A percentile compares a stretch with the other conserved stretches of the same genome.
These are phyloP conservation scores for Vidua chalybeata DNA, from an alignment of 2,113 vertebrate genomes.

Conservation along the genomic window DNA sequence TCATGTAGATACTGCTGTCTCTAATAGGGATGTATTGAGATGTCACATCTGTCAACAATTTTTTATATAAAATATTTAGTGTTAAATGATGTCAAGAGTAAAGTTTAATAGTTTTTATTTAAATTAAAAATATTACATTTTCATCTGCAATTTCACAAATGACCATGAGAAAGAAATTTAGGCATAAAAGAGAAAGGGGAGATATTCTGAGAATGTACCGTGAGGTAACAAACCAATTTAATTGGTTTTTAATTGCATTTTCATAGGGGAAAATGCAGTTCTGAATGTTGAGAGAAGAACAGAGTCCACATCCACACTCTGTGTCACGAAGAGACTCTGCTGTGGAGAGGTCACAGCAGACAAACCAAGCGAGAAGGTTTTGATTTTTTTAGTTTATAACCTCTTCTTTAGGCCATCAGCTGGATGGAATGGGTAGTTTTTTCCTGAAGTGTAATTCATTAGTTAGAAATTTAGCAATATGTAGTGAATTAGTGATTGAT, in stretches of 20 bases:
- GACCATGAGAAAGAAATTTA: background rate
- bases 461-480: background rate
- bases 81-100: background rate
- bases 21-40: background rate
- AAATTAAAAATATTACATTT: background rate
- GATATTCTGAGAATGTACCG: background rate
- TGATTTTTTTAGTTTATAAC: background rate
- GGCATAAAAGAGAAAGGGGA: background rate
- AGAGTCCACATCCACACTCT: accelerated
- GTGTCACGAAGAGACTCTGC: background rate
- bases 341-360: background rate
- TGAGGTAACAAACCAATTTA: background rate
- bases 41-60: background rate
- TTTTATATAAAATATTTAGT: background rate
- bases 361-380: background rate
- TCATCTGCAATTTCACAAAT: background rate
- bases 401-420: background rate
- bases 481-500: background rate
- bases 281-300: background rate
- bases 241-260: background rate
- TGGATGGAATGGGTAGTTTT: background rate
- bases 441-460: background rate
- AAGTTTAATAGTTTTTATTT: background rate
- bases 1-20: background rate
- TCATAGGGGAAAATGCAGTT: background rate